phyloP scores from a whole-genome alignment of 2,888 invertebrate genomes.

The Epistrophe grossulariae region DNA sequence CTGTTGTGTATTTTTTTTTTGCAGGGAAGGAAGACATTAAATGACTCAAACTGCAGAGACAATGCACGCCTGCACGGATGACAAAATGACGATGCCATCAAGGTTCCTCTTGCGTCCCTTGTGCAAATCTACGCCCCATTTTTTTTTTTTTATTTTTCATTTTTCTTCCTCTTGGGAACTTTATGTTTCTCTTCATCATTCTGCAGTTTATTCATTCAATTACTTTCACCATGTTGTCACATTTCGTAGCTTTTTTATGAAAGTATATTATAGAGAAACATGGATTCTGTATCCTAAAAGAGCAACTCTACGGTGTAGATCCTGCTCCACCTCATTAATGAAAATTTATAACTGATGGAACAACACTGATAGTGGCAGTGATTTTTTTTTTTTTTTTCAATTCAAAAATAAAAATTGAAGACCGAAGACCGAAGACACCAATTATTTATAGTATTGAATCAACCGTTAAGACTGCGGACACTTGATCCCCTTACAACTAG shows the following conservation, averaged over 20 bases:
- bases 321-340: not conserved
- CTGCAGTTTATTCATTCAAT: conserved; percentile 53
- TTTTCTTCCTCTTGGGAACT: conserved; percentile 23
- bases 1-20: not conserved
- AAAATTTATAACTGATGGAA: not conserved
- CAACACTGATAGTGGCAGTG: not conserved
- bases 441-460: not conserved
- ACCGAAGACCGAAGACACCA: not conserved
- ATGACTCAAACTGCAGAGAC: conserved; percentile 50
- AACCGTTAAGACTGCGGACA: not conserved
- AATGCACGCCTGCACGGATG: conserved; percentile 25
- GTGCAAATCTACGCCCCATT: conserved; percentile 39
- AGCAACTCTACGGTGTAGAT: not conserved
- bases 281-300: not conserved
- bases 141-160: too few species aligned
- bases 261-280: not conserved
- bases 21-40: conserved; percentile 3
- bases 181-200: conserved; percentile 21
- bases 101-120: conserved; percentile 16
- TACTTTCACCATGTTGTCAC: conserved; percentile 65
- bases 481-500: not conserved
- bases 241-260: conserved; percentile 48
- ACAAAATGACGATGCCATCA: conserved; percentile 34
- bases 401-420: not conserved
- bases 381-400: not conserved